Evolutionary conservation across 2,797 vertebrate genomes (phyloP), one percentile per base, ranked within the genome.

Genomic region (Muscicapa comitata): DNA sequence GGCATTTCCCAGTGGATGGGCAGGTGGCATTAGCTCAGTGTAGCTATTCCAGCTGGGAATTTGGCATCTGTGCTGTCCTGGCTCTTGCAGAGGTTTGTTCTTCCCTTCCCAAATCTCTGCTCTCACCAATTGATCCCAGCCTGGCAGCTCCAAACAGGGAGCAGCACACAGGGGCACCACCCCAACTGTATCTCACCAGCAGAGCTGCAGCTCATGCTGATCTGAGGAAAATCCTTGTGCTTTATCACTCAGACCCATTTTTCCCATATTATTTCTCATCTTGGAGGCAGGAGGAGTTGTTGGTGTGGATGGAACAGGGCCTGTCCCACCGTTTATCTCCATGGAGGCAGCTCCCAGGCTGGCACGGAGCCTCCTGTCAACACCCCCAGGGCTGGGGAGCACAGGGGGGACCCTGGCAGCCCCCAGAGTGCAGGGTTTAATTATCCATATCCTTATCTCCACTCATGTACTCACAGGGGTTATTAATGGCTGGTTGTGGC

Each of bases 241-340:
- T 66, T 80, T 50, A 51, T 89, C 3, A 0, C 59, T 76, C 12
- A 1, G 2, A 40, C 20, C 14, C 5, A 4, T 33, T 78, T 55
- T 55, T 53, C 43, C 47, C 18, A 0, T 47, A 3, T 83, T 54
- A 35, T 86, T 94, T 75, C 85, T 90, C 51, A 13, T 75, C 61
- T 5, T 2, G 2, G 54, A 63, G 57, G 28, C 0, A 5, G 66
- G 42, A 62, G 29, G 40, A 74, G 65, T 8, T 83, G 75, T 48
- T 0, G 0, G 17, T 3, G 2, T 0, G 1, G 68, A 31, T 63
- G 0, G 0, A 42, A 13, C 2, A 0, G 67, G 55, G 28, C 29
- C 68, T 90, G 65, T 28, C 57, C 85, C 4, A 2, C 53, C 0
- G 0, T 86, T 96, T 83, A 71, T 79, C 59, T 42, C 74, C 18